Percentiles rank a stretch among this genome's conserved stretches.
Evolutionary conservation across 2,797 vertebrate species (phyloP).

Genomic region (Merluccius polli): DNA sequence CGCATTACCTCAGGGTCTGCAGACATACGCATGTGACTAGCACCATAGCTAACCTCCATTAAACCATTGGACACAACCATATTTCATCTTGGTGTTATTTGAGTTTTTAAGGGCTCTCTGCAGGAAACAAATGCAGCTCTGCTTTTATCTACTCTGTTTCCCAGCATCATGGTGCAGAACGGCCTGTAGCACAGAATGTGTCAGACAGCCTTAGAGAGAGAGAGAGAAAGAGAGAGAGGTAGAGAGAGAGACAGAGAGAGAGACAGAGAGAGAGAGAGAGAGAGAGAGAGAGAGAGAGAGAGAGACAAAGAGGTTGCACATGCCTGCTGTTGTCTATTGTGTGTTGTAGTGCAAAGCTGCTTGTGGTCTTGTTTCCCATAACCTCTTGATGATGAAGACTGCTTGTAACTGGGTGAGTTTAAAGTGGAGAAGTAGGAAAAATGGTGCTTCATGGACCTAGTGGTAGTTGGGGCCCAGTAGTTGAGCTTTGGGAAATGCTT

Average conservation of each 20-base stretch:
- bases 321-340: slow-evolving; percentile 44
- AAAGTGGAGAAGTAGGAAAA: slow-evolving; percentile 43
- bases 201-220: background rate
- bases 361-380: slow-evolving; percentile 59
- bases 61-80: background rate
- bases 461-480: slow-evolving; percentile 24
- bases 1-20: background rate
- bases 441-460: slow-evolving; percentile 41
- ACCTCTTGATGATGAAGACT: slow-evolving; percentile 33
- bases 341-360: slow-evolving; percentile 54
- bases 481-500: slow-evolving; percentile 22
- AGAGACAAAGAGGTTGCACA: slow-evolving; percentile 42
- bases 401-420: slow-evolving; percentile 37
- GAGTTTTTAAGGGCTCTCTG: slow-evolving; percentile 36
- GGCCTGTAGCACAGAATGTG: background rate
- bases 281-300: background rate
- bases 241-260: background rate
- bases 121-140: slow-evolving; percentile 1
- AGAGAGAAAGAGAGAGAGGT: too few relatives aligned
- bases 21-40: background rate
- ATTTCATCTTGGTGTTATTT: slow-evolving; percentile 37
- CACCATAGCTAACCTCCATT: background rate
- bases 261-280: background rate
- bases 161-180: background rate
- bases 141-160: background rate